Conservation (phyloP, 1,140 invertebrate species). For the Hypsibius dujardini region DNA sequence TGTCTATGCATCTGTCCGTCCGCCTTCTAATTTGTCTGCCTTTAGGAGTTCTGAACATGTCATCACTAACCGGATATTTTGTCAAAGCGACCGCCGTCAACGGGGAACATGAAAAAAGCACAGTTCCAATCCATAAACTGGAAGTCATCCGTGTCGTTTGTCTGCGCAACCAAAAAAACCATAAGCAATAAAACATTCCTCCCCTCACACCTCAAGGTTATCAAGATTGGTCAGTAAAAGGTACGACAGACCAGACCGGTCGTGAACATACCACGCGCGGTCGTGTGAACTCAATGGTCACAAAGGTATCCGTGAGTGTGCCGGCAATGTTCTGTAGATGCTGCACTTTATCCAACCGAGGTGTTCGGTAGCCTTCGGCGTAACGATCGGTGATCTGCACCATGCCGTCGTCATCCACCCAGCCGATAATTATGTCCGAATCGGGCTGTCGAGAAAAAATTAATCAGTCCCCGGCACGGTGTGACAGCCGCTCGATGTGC, state of each 20-base stretch:
- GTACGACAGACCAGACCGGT: neutral
- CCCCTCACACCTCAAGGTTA: neutral
- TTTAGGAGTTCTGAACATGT: too few species aligned
- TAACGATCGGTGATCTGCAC: slow-evolving; percentile 24
- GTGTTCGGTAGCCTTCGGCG: slow-evolving; percentile 15
- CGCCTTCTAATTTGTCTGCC: too few species aligned
- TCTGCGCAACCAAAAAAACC: neutral
- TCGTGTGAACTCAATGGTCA: slow-evolving; percentile 29
- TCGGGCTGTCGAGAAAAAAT: neutral
- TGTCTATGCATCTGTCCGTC: too few species aligned
- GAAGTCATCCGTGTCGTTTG: slow-evolving; percentile 28
- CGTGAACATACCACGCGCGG: neutral
- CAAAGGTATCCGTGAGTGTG: neutral
- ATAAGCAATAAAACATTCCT: neutral
- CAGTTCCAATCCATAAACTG: slow-evolving; percentile 28
- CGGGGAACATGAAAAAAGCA: slow-evolving; percentile 30
- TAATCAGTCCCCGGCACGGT: neutral
- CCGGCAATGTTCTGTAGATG: slow-evolving; percentile 15
- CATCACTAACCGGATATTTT: slow-evolving; percentile 11
- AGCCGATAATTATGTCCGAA: slow-evolving; percentile 23
- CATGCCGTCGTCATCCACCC: slow-evolving; percentile 24
- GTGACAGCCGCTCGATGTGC: neutral
- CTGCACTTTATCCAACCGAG: neutral
- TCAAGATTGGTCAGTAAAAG: neutral
- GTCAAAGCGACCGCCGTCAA: slow-evolving; percentile 27